A percentile compares a stretch with the other conserved stretches of the same genome.
These are phyloP conservation scores for Xiphophorus birchmanni DNA, from an alignment of 2,797 vertebrate genomes.

Conservation along the genomic window DNA sequence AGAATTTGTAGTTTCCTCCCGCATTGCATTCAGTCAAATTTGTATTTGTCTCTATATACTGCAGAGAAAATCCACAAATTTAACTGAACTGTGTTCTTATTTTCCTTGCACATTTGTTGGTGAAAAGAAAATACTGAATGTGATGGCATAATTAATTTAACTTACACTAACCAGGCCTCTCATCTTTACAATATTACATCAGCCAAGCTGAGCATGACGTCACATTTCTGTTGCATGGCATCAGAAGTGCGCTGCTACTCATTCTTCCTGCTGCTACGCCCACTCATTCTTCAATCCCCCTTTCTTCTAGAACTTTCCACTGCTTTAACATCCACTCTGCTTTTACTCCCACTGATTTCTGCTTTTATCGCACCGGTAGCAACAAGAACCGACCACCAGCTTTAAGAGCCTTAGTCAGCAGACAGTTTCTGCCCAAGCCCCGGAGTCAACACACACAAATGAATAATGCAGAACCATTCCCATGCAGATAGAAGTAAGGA, in stretches of 20 bases:
- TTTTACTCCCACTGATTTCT: slow-evolving; percentile 14
- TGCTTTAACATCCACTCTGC: slow-evolving; percentile 19
- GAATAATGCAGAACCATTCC: slow-evolving; percentile 21
- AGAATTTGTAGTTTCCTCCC: not conserved
- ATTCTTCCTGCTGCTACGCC: slow-evolving; percentile 19
- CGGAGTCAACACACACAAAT: slow-evolving; percentile 11
- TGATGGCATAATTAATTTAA: not conserved
- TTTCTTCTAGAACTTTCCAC: slow-evolving; percentile 51
- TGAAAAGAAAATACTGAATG: not conserved
- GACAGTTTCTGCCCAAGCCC: not conserved
- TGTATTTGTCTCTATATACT: not conserved
- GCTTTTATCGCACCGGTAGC: slow-evolving; percentile 1
- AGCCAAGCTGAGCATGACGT: slow-evolving; percentile 42
- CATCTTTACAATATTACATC: slow-evolving; percentile 12
- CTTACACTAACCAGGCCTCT: not conserved
- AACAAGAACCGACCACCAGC: slow-evolving; percentile 16
- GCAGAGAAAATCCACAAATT: not conserved
- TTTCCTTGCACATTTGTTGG: not conserved
- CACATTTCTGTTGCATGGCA: slow-evolving; percentile 36
- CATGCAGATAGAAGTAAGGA: slow-evolving; percentile 45
- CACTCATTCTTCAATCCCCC: slow-evolving; percentile 2
- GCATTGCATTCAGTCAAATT: not conserved
- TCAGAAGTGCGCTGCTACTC: slow-evolving; percentile 29
- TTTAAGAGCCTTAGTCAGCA: slow-evolving; percentile 20
- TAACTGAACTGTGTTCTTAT: not conserved